phyloP scores from a whole-genome alignment of 2,888 invertebrate species.

The Corythucha ciliata region DNA sequence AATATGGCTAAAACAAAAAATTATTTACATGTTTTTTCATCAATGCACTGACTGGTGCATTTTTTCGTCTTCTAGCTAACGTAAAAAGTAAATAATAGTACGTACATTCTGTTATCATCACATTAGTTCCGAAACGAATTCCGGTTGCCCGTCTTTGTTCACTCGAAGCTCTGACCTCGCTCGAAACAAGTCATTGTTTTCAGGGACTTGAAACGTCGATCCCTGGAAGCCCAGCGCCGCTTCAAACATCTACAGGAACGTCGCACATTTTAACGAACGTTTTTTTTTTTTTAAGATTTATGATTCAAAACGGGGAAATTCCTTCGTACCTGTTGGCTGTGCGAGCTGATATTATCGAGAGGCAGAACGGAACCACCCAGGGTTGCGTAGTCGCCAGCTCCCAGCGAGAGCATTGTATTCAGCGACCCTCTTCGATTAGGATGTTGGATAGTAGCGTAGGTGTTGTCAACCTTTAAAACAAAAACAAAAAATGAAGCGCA shows the following conservation, averaged over 20 bases:
- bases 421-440: conserved; percentile 46
- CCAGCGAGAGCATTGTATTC: conserved; percentile 42
- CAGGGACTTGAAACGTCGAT: conserved; percentile 48
- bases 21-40: no score
- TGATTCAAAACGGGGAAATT: neutral
- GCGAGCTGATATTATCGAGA: conserved; percentile 37
- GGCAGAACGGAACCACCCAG: conserved; percentile 45
- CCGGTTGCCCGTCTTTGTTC: conserved; percentile 50
- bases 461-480: conserved; percentile 55
- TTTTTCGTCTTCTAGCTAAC: no score
- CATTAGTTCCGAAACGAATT: conserved; percentile 52
- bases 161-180: conserved; percentile 45
- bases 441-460: conserved; percentile 70
- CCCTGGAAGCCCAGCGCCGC: conserved; percentile 55
- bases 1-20: no score
- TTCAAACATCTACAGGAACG: conserved; percentile 46
- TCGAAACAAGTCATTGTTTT: conserved; percentile 35
- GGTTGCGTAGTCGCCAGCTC: conserved; percentile 55
- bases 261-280: neutral
- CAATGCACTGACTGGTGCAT: no score
- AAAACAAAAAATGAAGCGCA: conserved; percentile 13
- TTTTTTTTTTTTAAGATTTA: conserved; percentile 1
- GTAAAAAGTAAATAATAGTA: no score
- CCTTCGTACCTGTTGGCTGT: conserved; percentile 36
- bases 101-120: no score